Base-by-base conservation (phyloP, 2,888 invertebrate genomes). In the Phlogophora meticulosa region DNA sequence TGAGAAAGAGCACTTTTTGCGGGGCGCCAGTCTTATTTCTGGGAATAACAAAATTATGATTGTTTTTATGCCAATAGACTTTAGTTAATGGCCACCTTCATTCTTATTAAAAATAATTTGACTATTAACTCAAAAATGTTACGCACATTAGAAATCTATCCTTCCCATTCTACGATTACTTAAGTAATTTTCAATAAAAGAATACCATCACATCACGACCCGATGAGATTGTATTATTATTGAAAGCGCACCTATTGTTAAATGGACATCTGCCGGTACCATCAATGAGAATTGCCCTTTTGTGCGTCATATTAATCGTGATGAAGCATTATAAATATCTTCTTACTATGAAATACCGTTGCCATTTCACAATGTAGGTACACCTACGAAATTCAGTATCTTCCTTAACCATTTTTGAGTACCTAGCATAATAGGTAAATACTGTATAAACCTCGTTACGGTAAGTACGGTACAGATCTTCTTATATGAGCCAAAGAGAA, bases 1-100 rank as follows among this genome's bases (percentile, higher is more conserved):
- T 80, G 81, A 85, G 84, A 87, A 87, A 84, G 84, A 89, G 82
- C 86, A 87, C 86, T 91, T 92, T 91, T 92, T 91, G 87, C 87
- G 85, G 85, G 84, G 82, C 83, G 81, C 80, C 83, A 80, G 86
- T 87, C 82, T 87, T 84, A 85, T 89, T 90, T 88, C 83, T 83
- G 73, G 75, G 85, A 84, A 87, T 82, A 85, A 85, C 86, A 84
- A 49, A 85, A 84, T 83, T 51, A 75, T 51, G 61, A 85, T 83
- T 81, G 80, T 81, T 80, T 76, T 82, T 80, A 79, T 83, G 59
- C 67, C 67, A 53, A 72, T 72, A 74, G 75, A 72, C 72, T 72
- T 76, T 75, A 67, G 58, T 66, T 72, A 75, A 76, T 68, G 53
- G 45, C 20, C 53, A 43, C 15, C 45, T 49, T 38, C 60, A 67